Evolutionary conservation across 2,888 invertebrate species (phyloP), one percentile per base, ranked within the genome.

Genomic region (Diachrysia chrysitis): DNA sequence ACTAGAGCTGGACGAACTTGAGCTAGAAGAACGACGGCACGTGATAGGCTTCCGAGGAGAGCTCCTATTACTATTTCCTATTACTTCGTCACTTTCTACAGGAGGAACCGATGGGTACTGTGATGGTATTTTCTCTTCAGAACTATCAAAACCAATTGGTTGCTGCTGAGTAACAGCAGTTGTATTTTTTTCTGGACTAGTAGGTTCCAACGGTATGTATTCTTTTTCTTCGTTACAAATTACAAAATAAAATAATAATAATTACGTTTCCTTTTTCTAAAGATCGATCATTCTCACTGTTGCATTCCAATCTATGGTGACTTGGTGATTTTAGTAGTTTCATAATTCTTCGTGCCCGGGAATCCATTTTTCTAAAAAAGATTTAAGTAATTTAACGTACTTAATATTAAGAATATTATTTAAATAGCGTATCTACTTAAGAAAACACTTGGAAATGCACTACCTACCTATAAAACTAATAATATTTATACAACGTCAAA

Each of bases 201-300:
- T 54, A 51, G 62, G 29, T 35, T 62, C 62, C 55, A 62, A 62
- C 29, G 62, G 62, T 55, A 54, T 62, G 55, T 62, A 55, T 32
- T 62, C 62, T 42, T 62, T 62, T 62, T 62, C 62, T 62, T 62
- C 62, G 55, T 58, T 42, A 58, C 35, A 62, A 55, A 62, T 32
- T 35, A 62, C 48, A 35, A n/a, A n/a, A n/a, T n/a, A 54, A 51
- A 62, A 62, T 32, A 51, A 48, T 48, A 59, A 21, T 46, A 29
- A 48, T 59, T 46, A 58, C 58, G 42, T 58, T 51, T 59, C 14
- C 59, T 17, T 1, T 48, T 59, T 51, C 59, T 25, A 29, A 42
- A 59, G 48, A 29, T 46, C 16, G 61, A 62, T 42, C 37, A 62
- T 62, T 19, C 55, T 62, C 62, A 62, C 42, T 62, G 62, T 19